Evolutionary conservation across 2,888 invertebrate genomes (phyloP), one percentile per base, ranked within the genome.

Genomic region (Tridacna crocea): DNA sequence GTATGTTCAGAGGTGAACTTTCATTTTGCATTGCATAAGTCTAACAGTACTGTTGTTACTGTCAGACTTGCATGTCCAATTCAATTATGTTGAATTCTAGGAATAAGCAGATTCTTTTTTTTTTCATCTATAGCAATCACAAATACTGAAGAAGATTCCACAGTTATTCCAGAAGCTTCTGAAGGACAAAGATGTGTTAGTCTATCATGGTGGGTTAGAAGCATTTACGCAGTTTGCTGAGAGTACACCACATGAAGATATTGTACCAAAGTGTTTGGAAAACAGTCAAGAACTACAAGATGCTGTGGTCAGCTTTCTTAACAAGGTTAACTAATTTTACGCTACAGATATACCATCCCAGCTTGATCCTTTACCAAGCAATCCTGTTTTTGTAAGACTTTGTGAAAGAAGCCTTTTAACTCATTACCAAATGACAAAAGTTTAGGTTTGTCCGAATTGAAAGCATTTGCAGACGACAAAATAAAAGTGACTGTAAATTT

Each of bases 211-310:
- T 24, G 89, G 91, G 0, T 55, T 92, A 22, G 81, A 87, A 46
- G 83, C 90, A 0, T 92, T 92, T 77, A 87, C 91, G 0, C 75
- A 88, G 68, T 93, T 93, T 88, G 92, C 93, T 2, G 91, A 92
- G 78, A 84, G 88, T 48, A 93, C 92, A 0, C 76, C 86, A 2
- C 89, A 92, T 77, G 92, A 92, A 75, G 81, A 87, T 1, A 68
- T 91, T 0, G 90, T 93, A 11, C 91, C 92, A 10, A 89, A 91
- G 15, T 92, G 91, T 82, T 80, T 93, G 11, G 88, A 86, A 19
- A 75, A 84, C 19, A 80, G 88, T 36, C 80, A 82, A 26, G 47
- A 60, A 4, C 82, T 92, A 13, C 89, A 90, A 75, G 87, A 89
- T 26, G 80, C 63, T 72, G 87, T 92, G n/a, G 88, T 91, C 8